Percentiles rank a stretch among this genome's conserved stretches.
These are phyloP conservation scores for Anthophora plumipes DNA, from an alignment of 2,888 invertebrate species.

Conservation along the genomic window DNA sequence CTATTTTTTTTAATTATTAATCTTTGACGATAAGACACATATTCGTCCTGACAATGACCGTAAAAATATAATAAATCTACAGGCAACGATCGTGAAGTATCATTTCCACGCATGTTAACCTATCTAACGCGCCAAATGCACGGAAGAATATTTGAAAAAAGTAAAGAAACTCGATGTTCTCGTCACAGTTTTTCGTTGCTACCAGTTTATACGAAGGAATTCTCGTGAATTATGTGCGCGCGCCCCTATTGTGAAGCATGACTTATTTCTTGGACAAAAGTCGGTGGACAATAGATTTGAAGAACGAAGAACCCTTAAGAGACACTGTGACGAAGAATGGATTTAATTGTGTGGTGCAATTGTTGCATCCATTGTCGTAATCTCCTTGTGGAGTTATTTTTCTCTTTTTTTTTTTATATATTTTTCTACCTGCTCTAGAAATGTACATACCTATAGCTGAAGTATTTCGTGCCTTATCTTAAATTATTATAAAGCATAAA, in stretches of 20 bases:
- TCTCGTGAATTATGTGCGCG: conserved; percentile 16
- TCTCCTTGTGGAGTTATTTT: not conserved
- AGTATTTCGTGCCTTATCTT: too few species aligned
- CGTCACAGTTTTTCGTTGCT: not conserved
- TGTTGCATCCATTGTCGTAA: conserved; percentile 9
- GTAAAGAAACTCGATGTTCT: not conserved
- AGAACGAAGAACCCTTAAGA: not conserved
- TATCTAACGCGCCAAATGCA: not conserved
- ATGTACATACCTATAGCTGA: not conserved
- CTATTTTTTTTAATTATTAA: too few species aligned
- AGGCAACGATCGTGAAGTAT: too few species aligned
- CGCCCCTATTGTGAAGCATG: not conserved
- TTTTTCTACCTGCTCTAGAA: not conserved
- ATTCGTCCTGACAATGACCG: too few species aligned
- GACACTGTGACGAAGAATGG: not conserved
- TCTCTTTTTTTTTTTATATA: too few species aligned
- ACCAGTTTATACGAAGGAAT: conserved; percentile 17
- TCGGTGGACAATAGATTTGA: conserved; percentile 5
- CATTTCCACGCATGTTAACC: conserved; percentile 33
- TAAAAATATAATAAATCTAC: too few species aligned
- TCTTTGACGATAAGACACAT: too few species aligned
- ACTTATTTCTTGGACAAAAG: conserved; percentile 21
- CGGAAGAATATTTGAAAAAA: not conserved
- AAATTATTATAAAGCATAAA: not conserved
- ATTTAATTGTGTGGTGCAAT: conserved; percentile 12